These are phyloP conservation scores for Corythaixoides concolor DNA, from an alignment of 2,113 vertebrate species.

Conservation along the genomic window DNA sequence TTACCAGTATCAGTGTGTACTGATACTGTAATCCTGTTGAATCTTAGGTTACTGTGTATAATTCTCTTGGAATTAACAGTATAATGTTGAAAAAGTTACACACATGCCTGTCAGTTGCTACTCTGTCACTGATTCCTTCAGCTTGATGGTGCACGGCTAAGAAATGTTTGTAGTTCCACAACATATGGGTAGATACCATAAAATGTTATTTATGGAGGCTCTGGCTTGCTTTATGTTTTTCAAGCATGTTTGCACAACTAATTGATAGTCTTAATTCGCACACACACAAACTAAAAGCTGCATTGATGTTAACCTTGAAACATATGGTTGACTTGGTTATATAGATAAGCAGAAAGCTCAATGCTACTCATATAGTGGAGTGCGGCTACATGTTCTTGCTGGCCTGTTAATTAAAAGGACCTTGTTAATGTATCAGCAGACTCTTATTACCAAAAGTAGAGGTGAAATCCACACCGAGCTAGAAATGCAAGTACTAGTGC, in stretches of 20 bases:
- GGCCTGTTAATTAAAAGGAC: background rate
- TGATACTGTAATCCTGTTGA: background rate
- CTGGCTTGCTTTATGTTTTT: background rate
- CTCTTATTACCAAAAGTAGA: background rate
- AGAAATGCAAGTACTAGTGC: background rate
- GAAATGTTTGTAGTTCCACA: background rate
- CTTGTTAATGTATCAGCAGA: background rate
- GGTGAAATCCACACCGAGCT: background rate
- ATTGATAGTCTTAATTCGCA: background rate
- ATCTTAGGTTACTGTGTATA: background rate
- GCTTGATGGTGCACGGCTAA: fast-evolving
- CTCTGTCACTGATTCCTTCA: background rate
- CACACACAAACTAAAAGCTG: background rate
- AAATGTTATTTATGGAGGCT: background rate
- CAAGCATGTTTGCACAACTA: background rate
- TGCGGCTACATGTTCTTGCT: background rate
- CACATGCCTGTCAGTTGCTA: background rate
- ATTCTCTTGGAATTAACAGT: background rate
- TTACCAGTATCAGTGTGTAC: background rate
- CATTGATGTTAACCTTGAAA: background rate
- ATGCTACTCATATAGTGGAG: background rate
- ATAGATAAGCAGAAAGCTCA: background rate
- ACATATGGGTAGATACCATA: background rate
- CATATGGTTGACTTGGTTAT: background rate
- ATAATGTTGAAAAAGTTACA: background rate